Conservation (phyloP, 2,113 vertebrate species). For the Crotalus viridis region DNA sequence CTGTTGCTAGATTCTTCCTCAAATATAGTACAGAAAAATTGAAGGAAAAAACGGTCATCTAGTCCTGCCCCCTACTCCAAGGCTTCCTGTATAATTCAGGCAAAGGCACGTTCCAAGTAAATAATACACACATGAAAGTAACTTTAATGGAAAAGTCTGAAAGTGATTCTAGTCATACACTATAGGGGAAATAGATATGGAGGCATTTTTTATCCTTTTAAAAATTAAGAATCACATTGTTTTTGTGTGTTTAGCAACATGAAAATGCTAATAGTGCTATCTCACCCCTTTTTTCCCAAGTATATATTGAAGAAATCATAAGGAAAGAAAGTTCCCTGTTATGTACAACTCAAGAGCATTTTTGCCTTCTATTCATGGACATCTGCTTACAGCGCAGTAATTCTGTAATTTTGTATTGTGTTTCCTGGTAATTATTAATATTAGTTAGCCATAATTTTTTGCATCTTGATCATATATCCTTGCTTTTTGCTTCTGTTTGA, state of each 20-base stretch:
- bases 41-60: not conserved
- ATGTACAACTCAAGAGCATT: not conserved
- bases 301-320: not conserved
- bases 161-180: not conserved
- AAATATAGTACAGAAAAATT: not conserved
- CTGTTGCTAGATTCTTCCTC: constrained; percentile 22
- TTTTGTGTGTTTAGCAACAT: not conserved
- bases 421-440: not conserved
- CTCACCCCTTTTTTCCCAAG: not conserved
- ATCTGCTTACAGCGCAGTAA: constrained; percentile 3
- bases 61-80: too few species aligned
- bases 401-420: not conserved
- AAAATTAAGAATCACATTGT: not conserved
- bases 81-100: not conserved
- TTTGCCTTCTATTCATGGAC: not conserved
- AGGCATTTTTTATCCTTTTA: not conserved
- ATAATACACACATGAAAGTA: not conserved
- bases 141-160: not conserved
- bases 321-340: not conserved
- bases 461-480: not conserved
- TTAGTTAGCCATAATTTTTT: not conserved
- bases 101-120: not conserved
- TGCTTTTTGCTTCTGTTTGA: not conserved
- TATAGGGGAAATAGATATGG: not conserved
- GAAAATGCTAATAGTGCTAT: not conserved